phyloP scores from a whole-genome alignment of 2,888 invertebrate genomes.

The Artemia sinica region DNA sequence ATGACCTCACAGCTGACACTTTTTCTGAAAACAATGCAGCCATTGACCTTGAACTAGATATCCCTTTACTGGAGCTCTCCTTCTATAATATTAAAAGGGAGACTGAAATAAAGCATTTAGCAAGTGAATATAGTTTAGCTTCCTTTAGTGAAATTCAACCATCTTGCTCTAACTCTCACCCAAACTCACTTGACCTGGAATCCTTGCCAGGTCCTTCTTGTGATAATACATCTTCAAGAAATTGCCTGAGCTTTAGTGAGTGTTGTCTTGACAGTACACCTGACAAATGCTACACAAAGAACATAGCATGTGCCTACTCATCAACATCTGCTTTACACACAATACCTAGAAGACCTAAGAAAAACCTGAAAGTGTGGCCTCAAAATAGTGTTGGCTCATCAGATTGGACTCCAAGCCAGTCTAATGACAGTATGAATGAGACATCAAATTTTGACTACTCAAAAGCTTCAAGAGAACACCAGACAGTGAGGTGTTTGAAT shows the following conservation, averaged over 20 bases:
- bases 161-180: too few relatives aligned
- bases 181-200: background rate
- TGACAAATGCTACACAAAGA: background rate
- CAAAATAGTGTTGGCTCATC: slow-evolving; percentile 10
- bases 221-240: background rate
- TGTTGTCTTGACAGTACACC: background rate
- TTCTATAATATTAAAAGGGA: background rate
- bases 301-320: background rate
- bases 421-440: slow-evolving; percentile 1
- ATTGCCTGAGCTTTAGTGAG: slow-evolving; percentile 5
- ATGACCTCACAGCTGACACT: background rate
- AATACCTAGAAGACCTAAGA: background rate
- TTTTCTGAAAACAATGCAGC: slow-evolving; percentile 10
- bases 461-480: slow-evolving; percentile 4
- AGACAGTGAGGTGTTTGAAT: slow-evolving; percentile 7
- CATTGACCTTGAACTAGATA: background rate
- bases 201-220: slow-evolving; percentile 1
- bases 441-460: slow-evolving; percentile 6
- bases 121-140: too few relatives aligned
- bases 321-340: slow-evolving; percentile 4
- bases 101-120: too few relatives aligned
- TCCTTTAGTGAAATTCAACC: too few relatives aligned
- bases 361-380: background rate
- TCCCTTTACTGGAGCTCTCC: background rate
- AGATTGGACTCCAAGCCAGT: background rate